phyloP scores from a whole-genome alignment of 2,888 invertebrate species.

The Trachelus tabidus region DNA sequence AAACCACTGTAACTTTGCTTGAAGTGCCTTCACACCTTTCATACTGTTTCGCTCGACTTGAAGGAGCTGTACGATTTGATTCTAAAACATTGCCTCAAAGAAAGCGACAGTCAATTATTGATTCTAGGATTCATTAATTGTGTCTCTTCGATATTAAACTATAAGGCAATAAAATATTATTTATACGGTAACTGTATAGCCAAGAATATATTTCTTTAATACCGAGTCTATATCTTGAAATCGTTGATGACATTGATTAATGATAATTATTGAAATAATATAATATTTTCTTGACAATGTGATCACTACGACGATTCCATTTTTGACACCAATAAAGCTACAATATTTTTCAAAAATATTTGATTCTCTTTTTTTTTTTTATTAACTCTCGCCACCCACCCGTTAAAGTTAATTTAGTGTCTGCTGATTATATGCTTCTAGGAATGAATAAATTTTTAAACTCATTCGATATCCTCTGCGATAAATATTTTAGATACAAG shows the following conservation, averaged over 20 bases:
- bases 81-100: background rate
- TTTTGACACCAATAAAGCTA: slow-evolving; percentile 40
- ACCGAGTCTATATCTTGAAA: slow-evolving; percentile 21
- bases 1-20: background rate
- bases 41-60: background rate
- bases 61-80: background rate
- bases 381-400: background rate
- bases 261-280: slow-evolving; percentile 23
- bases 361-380: slow-evolving; percentile 7
- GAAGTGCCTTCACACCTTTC: background rate
- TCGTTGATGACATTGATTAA: slow-evolving; percentile 22
- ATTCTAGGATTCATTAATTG: background rate
- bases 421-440: background rate
- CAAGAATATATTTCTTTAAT: slow-evolving; percentile 29
- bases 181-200: slow-evolving; percentile 14
- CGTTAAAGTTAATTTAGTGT: background rate
- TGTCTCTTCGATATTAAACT: background rate
- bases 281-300: slow-evolving; percentile 29
- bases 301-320: slow-evolving; percentile 34
- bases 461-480: background rate
- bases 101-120: background rate
- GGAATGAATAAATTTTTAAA: background rate
- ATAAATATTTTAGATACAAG: slow-evolving; percentile 42
- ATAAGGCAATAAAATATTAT: slow-evolving; percentile 1
- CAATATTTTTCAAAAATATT: slow-evolving; percentile 38